Evolutionary conservation across 2,888 invertebrate species (phyloP), one percentile per base, ranked within the genome.

Genomic region (Smittia aterrima): DNA sequence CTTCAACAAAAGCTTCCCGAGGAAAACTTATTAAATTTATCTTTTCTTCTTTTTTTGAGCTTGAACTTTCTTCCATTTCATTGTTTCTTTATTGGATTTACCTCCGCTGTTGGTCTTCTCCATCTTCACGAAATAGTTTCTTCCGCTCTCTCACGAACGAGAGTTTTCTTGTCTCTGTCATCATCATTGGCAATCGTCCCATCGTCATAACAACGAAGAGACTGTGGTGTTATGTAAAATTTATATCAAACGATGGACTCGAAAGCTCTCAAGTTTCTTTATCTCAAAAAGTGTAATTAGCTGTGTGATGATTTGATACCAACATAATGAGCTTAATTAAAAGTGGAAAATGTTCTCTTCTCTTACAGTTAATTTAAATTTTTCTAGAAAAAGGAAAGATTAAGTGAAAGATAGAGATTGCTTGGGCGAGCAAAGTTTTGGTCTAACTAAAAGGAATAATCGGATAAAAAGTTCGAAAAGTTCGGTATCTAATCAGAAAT

Each of bases 401-500:
- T 47, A n/a, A 47, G 47, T 47, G 47, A 16, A 47, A 47, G 47
- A 13, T 3, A 3, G 32, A 47, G 16, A 47, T 47, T 38, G 38
- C 38, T 38, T 4, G 4, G 38, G n/a, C n/a, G n/a, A n/a, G n/a
- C n/a, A 32, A 32, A 32, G 32, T 32, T 3, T 32, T 9, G 4
- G 32, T n/a, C 32, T 32, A 32, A 32, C 3, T 6, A 32, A 32
- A 9, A n/a, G 47, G 11, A 47, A 47, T n/a, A 47, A 47, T 47
- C 47, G 16, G 47, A 47, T n/a, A 47, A 13, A 47, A 47, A n/a
- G 2, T 47, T 47, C 47, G 16, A 2, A 6, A 47, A 47, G 16
- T 47, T 47, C 47, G 24, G 40, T 68, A 40, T 40, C 20, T 22
- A 47, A 68, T 68, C 41, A 68, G 68, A 40, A 38, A 68, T 68